Conservation (phyloP, 2,888 invertebrate genomes). For the Artemia sinica region DNA sequence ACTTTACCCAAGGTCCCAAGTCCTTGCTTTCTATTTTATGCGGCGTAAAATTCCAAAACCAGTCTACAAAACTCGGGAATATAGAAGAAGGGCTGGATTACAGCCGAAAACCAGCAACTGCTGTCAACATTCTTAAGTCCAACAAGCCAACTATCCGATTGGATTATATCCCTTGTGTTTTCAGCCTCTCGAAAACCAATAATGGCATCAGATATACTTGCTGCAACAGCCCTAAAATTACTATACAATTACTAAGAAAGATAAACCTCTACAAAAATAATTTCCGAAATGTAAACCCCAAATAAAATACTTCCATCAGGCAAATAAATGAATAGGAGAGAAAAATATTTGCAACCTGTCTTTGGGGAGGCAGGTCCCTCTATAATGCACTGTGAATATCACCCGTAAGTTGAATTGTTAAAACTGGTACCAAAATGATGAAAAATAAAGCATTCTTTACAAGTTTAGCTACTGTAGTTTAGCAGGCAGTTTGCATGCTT, state of each 20-base stretch:
- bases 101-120: slow-evolving; percentile 37
- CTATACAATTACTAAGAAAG: not conserved
- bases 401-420: too few relatives aligned
- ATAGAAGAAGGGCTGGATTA: slow-evolving; percentile 36
- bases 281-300: too few relatives aligned
- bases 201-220: not conserved
- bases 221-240: slow-evolving; percentile 5
- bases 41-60: slow-evolving; percentile 30
- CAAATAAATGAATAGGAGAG: too few relatives aligned
- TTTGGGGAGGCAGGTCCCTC: too few relatives aligned
- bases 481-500: too few relatives aligned
- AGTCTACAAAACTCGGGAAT: slow-evolving; percentile 32
- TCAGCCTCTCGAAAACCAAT: not conserved
- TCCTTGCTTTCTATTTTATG: slow-evolving; percentile 25
- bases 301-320: too few relatives aligned
- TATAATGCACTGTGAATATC: too few relatives aligned
- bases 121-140: slow-evolving; percentile 37
- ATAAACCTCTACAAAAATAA: not conserved
- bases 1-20: slow-evolving; percentile 12
- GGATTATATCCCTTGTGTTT: slow-evolving; percentile 28
- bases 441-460: too few relatives aligned
- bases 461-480: too few relatives aligned
- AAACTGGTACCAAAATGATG: too few relatives aligned
- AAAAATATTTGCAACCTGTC: too few relatives aligned
- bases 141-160: slow-evolving; percentile 32